Evolutionary conservation across 2,888 invertebrate species (phyloP).

Genomic region (Drosophila maculinotata): DNA sequence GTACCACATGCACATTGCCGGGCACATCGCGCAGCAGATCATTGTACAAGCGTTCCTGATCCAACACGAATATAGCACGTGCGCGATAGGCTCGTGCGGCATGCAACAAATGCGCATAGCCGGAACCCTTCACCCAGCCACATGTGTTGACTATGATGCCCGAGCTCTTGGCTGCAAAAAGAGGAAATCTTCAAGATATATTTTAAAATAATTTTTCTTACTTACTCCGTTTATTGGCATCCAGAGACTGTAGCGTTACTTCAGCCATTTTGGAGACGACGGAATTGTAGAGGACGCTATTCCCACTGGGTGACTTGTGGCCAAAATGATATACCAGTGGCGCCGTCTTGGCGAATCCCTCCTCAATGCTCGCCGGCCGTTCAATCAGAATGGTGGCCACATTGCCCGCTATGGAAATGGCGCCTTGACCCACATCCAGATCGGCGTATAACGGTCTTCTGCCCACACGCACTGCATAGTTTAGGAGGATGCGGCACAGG

Average conservation of each 20-base stretch:
- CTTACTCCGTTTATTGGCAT: slow-evolving; percentile 93
- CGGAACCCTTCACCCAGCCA: slow-evolving; percentile 97
- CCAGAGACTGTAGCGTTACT: slow-evolving; percentile 93
- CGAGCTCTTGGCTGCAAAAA: slow-evolving; percentile 89
- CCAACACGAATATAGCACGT: slow-evolving; percentile 96
- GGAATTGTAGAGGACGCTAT: slow-evolving; percentile 93
- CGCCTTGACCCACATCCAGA: slow-evolving; percentile 97
- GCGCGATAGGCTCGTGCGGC: slow-evolving; percentile 98
- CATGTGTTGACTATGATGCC: slow-evolving; percentile 99
- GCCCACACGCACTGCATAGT: slow-evolving; percentile 97
- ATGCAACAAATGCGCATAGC: slow-evolving; percentile 94
- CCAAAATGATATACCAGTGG: slow-evolving; percentile 98
- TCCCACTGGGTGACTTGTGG: slow-evolving; percentile 90
- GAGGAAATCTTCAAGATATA: too few species aligned
- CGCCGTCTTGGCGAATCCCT: slow-evolving; percentile 97
- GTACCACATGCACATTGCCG: slow-evolving; percentile 95
- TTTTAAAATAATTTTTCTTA: too few species aligned
- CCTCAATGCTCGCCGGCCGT: slow-evolving; percentile 96
- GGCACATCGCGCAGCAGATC: slow-evolving; percentile 97
- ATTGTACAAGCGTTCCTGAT: slow-evolving; percentile 97
- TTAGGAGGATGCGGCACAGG: slow-evolving; percentile 93
- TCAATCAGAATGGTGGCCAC: slow-evolving; percentile 96
- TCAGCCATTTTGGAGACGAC: slow-evolving; percentile 94
- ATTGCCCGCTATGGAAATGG: slow-evolving; percentile 96
- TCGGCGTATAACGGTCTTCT: slow-evolving; percentile 96